Percentiles rank a stretch among this genome's conserved stretches.
These are phyloP conservation scores for Chinchilla lanigera DNA, from an alignment of 2,113 vertebrate species.

Conservation along the genomic window DNA sequence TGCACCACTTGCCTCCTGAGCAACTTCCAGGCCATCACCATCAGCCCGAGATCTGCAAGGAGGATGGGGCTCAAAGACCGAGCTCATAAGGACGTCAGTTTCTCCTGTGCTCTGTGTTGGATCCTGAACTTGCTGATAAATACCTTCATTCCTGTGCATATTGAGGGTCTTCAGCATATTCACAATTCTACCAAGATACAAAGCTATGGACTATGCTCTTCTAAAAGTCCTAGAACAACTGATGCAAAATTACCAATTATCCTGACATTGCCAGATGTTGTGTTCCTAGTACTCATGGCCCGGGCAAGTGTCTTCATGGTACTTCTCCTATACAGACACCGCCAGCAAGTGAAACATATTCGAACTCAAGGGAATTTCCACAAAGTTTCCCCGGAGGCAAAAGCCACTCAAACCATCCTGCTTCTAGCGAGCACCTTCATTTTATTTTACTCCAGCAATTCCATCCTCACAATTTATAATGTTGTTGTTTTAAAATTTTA, in stretches of 20 bases:
- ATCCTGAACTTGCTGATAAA: constrained; percentile 27
- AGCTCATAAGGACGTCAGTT: background rate
- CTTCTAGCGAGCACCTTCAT: constrained; percentile 32
- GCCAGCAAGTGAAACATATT: background rate
- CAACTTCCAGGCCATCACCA: background rate
- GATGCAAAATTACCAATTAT: background rate
- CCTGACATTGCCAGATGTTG: background rate
- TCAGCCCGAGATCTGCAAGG: background rate
- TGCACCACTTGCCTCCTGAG: constrained; percentile 47
- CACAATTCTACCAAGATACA: background rate
- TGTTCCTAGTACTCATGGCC: background rate
- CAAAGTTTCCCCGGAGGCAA: background rate
- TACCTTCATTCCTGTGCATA: background rate
- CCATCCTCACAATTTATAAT: background rate
- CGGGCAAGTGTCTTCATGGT: background rate
- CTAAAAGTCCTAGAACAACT: background rate
- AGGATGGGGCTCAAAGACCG: background rate
- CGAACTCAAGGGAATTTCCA: background rate
- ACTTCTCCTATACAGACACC: background rate
- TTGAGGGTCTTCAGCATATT: background rate
- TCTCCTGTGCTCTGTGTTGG: constrained; percentile 29
- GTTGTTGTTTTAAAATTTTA: background rate
- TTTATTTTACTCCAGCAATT: constrained; percentile 39
- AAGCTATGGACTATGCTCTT: background rate
- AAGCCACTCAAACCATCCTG: too few relatives aligned